These are phyloP conservation scores for Phalacrocorax pelagicus DNA, from an alignment of 2,113 vertebrate genomes.

Conservation along the genomic window DNA sequence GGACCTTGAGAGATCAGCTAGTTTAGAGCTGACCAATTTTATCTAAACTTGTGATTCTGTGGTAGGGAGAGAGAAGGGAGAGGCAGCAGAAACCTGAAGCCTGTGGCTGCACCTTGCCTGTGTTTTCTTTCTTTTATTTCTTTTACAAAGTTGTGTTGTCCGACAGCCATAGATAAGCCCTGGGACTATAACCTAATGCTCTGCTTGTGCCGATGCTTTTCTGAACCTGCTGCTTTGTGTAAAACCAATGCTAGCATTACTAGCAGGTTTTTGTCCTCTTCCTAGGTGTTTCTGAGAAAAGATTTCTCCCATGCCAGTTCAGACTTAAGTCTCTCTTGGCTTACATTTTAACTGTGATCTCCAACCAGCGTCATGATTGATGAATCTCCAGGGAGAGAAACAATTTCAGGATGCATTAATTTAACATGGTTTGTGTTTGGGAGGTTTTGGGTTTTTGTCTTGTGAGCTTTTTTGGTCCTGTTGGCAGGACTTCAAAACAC, in stretches of 20 bases:
- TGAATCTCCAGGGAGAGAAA: background rate
- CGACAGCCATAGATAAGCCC: background rate
- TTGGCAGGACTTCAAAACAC: background rate
- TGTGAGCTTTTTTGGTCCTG: background rate
- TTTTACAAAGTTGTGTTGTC: background rate
- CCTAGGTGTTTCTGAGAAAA: background rate
- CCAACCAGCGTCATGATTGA: background rate
- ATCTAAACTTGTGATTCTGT: background rate
- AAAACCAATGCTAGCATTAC: background rate
- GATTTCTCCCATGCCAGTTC: rapidly evolving
- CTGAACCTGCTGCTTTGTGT: background rate
- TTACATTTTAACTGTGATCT: background rate
- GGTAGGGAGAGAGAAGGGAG: background rate
- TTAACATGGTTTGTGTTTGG: background rate
- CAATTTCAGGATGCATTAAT: background rate
- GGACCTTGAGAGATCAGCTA: background rate
- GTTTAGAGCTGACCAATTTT: background rate
- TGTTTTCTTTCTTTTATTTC: background rate
- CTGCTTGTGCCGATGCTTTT: background rate
- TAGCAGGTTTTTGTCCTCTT: background rate
- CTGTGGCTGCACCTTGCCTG: rapidly evolving
- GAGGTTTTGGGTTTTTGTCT: background rate
- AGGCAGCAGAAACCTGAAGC: background rate
- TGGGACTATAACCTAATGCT: background rate
- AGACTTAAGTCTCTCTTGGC: background rate